phyloP scores from a whole-genome alignment of 1,140 invertebrate genomes.

The Drosophila cardini region DNA sequence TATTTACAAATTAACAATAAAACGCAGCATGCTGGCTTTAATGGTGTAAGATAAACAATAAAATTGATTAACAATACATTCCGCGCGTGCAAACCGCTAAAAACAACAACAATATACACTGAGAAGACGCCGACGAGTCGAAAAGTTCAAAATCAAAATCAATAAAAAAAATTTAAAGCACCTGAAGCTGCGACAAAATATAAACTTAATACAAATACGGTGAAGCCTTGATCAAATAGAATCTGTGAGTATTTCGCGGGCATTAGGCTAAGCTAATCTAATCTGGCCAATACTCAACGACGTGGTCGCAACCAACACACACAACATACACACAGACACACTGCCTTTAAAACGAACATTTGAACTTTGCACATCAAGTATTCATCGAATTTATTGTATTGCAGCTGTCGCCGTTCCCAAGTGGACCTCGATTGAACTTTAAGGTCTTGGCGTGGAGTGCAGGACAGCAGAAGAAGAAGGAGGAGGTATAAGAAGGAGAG shows the following conservation, averaged over 20 bases:
- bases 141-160: slow-evolving; percentile 24
- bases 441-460: slow-evolving; percentile 1
- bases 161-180: slow-evolving; percentile 27
- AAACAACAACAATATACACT: background rate
- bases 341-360: slow-evolving; percentile 29
- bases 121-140: background rate
- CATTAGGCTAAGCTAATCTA: slow-evolving; percentile 47
- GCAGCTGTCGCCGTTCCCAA: slow-evolving; percentile 68
- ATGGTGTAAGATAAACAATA: slow-evolving; percentile 1
- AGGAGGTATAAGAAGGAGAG: too few relatives aligned
- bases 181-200: background rate
- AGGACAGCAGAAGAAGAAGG: too few relatives aligned
- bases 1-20: slow-evolving; percentile 6
- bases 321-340: slow-evolving; percentile 7
- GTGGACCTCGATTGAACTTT: slow-evolving; percentile 21
- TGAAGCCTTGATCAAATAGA: background rate
- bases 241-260: slow-evolving; percentile 34
- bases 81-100: slow-evolving; percentile 17
- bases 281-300: slow-evolving; percentile 22
- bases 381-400: slow-evolving; percentile 57
- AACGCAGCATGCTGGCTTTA: slow-evolving; percentile 36
- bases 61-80: slow-evolving; percentile 29
- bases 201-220: slow-evolving; percentile 3
- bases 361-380: slow-evolving; percentile 80
- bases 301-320: slow-evolving; percentile 19